Evolutionary conservation across 2,113 vertebrate species (phyloP), one percentile per base, ranked within the genome.

Genomic region (Abramis brama): DNA sequence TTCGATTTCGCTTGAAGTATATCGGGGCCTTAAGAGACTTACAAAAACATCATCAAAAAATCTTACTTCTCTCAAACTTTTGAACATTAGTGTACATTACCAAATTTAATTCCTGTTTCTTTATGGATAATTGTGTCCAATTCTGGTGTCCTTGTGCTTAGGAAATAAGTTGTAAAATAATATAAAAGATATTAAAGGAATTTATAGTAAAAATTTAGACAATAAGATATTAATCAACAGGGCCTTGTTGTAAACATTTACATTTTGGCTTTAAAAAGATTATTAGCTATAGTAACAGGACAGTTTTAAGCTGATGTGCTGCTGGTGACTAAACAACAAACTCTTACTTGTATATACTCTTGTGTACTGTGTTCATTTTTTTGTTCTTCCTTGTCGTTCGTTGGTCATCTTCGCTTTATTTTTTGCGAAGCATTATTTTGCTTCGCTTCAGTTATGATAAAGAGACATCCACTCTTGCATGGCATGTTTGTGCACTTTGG

Each of bases 191-290:
- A 70, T 70, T 36, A 19, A 68, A 64, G n/a, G 25, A 13, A 64
- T 47, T 47, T 47, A 11, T 27, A 5, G 2, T 13, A 21, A 57
- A 55, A n/a, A 39, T 45, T 5, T 5, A 15, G 23, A n/a, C 12
- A 47, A 45, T 0, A 13, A 47, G 15, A 25, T 78, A 78, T 60
- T 7, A 36, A 60, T 79, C 77, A 60, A 15, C 36, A n/a, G 2
- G 30, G 1, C 2, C 59, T 68, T 55, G 39, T 5, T 27, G 25
- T 76, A 66, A 23, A 75, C 57, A 55, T 11, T 71, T 33, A 11
- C 23, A 74, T 36, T 84, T 75, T 47, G 71, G 8, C 71, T 45
- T 74, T 71, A 39, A 78, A 68, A 78, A 85, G 6, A 78, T 36
- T 66, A 9, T 25, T 55, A 55, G 52, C 52, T 55, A 2, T 55